Evolutionary conservation across 2,113 vertebrate species (phyloP), one percentile per base, ranked within the genome.

Genomic region (Zeus faber): DNA sequence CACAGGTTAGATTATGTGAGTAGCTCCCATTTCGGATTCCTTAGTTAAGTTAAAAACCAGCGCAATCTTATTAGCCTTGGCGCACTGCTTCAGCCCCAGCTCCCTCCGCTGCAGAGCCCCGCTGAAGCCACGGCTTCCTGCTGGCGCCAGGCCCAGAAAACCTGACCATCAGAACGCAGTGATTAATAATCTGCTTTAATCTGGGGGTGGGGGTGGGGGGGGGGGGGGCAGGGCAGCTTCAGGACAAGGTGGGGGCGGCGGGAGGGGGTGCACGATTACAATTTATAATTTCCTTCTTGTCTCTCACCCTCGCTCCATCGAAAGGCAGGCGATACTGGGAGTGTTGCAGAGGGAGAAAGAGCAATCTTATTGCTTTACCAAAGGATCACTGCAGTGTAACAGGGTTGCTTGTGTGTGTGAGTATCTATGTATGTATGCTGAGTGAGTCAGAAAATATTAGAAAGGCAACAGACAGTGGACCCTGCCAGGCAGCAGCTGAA

Each of bases 111-210:
- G 24, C 40, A 63, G 60, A 45, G 27, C 46, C 49, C 57, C 54
- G 31, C 67, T 40, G 17, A 51, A 59, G 46, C 23, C 58, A 49
- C n/a, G 33, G 48, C 37, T 41, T 41, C 45, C 52, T 41, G 51
- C 63, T 79, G 67, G 67, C 76, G 65, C 26, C 10, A 53, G 40
- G 23, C 46, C 54, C 49, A 6, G 50, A 50, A 18, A 68, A 52
- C 26, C 58, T 65, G 58, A 40, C 62, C 59, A 70, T 62, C 21
- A 27, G 53, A 13, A 35, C 83, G 68, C 65, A 69, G 62, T 57
- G 80, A 83, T 85, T 77, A 80, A 77, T 80, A 82, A 85, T 84
- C 72, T 69, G 68, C 49, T 55, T 47, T 81, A 84, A 86, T 82
- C 81, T 80, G 68, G 45, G n/a, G 1, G 21, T 27, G 24, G 13